These are phyloP conservation scores for Amphipyra tragopoginis DNA, from an alignment of 2,888 invertebrate species.

Conservation along the genomic window DNA sequence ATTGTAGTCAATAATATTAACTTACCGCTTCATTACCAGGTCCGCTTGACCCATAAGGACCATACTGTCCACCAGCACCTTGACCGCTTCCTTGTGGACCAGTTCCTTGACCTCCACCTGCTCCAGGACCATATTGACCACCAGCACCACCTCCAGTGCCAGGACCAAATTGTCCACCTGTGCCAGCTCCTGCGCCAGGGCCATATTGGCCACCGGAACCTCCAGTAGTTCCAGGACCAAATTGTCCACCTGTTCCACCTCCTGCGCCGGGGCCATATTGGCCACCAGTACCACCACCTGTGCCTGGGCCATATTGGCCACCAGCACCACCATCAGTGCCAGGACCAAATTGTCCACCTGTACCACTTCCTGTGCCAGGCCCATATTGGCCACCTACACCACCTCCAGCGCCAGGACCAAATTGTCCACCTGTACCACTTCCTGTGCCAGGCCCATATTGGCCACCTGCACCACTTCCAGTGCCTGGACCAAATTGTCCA, in stretches of 20 bases:
- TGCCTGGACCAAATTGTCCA: constrained; percentile 26
- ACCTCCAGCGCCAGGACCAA: constrained; percentile 10
- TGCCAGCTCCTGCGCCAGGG: too few species aligned
- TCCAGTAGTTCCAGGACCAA: too few species aligned
- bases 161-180: too few species aligned
- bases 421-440: constrained; percentile 28
- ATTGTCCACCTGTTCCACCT: constrained; percentile 4
- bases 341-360: constrained; percentile 10
- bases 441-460: constrained; percentile 20
- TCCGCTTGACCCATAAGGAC: not conserved
- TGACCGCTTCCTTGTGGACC: too few species aligned
- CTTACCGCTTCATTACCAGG: constrained; percentile 63
- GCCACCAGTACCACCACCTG: not conserved
- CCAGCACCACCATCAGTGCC: constrained; percentile 18
- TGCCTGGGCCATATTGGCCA: constrained; percentile 16
- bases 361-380: constrained; percentile 5
- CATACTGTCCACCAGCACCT: too few species aligned
- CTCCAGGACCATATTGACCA: too few species aligned
- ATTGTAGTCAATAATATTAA: not conserved
- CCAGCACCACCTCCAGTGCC: constrained; percentile 12
- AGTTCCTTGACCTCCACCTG: too few species aligned
- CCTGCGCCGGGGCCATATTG: constrained; percentile 24
- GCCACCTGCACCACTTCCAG: constrained; percentile 20
- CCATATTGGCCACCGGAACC: too few species aligned
- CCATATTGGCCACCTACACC: constrained; percentile 27